Evolutionary conservation across 2,888 invertebrate species (phyloP), one percentile per base, ranked within the genome.

Genomic region (Agonopterix subpropinquella): DNA sequence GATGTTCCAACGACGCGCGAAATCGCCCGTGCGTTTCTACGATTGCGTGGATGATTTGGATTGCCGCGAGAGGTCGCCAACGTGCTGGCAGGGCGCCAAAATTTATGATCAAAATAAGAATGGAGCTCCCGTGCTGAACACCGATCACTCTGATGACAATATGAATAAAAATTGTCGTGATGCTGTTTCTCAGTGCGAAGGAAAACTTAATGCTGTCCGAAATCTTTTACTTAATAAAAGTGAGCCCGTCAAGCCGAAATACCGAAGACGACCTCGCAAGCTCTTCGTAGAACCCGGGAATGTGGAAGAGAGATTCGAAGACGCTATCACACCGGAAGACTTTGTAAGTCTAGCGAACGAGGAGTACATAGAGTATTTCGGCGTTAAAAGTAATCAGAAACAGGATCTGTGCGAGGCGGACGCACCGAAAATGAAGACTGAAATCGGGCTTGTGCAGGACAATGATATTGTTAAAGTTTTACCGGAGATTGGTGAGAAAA

Each of bases 241-340:
- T 0, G 55, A 62, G 11, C 59, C 65, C 13, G 62, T 58, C 43
- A 55, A 67, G 18, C 55, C 62, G 11, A 67, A 70, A 50, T 51
- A 52, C 11, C 56, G 70, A 4, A 56, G 67, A 49, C 58, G 74
- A 11, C 74, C 75, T 0, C 72, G 67, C 48, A 77, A 66, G 51
- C 64, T 65, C 4, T 80, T 80, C 54, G 69, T 79, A n/a, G 80
- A 85, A 45, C 57, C 77, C 0, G 58, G 65, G 35, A 74, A 75
- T 0, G 65, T 78, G 0, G 77, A 78, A 55, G 83, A 86, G 11
- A 61, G 61, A 41, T 84, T 77, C 53, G 81, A 80, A 67, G 85
- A 85, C 70, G 83, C 84, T 4, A 77, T 83, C 44, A 57, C 71
- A 0, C 68, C 76, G 0, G 84, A 86, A 56, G 78, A 80, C 60